Conservation (phyloP, 2,888 invertebrate genomes). For the Apomyelois bistriatella region DNA sequence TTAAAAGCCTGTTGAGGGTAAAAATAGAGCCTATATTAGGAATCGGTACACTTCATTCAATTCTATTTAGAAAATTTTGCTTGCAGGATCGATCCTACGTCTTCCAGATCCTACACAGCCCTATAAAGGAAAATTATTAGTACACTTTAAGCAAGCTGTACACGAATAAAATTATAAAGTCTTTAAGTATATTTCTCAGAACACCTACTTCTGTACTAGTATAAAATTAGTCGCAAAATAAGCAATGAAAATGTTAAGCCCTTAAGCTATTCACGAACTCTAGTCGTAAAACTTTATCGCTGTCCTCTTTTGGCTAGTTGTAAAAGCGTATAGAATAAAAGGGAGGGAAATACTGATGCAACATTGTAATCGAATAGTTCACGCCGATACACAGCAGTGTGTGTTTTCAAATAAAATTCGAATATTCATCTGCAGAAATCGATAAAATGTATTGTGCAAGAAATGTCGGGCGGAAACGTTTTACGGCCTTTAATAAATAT, state of each 20-base stretch:
- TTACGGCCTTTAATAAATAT: neutral
- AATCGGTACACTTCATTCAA: too few relatives aligned
- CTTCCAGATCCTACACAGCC: too few relatives aligned
- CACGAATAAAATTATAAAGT: constrained; percentile 8
- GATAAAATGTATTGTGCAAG: constrained; percentile 11
- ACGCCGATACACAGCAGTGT: constrained; percentile 41
- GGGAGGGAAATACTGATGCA: constrained; percentile 40
- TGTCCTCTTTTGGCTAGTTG: constrained; percentile 35
- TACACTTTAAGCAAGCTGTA: neutral
- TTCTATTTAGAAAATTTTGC: too few relatives aligned
- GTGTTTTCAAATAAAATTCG: constrained; percentile 35
- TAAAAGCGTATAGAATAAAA: constrained; percentile 28
- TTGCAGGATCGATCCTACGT: too few relatives aligned
- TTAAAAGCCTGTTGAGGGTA: too few relatives aligned
- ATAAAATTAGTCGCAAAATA: constrained; percentile 75
- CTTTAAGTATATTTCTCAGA: constrained; percentile 38
- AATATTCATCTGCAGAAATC: constrained; percentile 17
- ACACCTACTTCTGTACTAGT: constrained; percentile 47
- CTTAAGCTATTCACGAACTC: constrained; percentile 58
- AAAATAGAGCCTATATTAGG: too few relatives aligned
- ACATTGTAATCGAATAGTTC: constrained; percentile 54
- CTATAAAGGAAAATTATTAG: too few relatives aligned
- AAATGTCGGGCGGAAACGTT: neutral
- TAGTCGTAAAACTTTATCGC: constrained; percentile 56
- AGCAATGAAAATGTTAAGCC: constrained; percentile 66